Evolutionary conservation across 1,140 invertebrate species (phyloP).

Genomic region (Drosophila bifasciata): DNA sequence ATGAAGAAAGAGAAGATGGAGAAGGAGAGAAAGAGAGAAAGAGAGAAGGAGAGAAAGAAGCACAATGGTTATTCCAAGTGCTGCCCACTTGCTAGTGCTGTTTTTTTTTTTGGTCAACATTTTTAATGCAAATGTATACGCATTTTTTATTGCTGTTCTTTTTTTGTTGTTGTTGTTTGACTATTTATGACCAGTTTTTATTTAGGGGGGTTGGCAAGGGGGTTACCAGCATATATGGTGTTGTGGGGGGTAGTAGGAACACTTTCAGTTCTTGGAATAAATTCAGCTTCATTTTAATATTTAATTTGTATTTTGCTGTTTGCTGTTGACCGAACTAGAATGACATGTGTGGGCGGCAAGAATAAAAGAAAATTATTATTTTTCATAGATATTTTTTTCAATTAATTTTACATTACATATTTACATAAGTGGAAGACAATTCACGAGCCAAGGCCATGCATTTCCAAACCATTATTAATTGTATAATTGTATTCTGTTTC

Average conservation of each 20-base stretch:
- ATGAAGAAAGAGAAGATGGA: constrained; percentile 10
- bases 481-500: too few species aligned
- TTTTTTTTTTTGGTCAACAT: constrained; percentile 54
- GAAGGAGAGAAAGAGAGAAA: neutral
- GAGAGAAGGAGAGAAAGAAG: constrained; percentile 7
- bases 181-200: constrained; percentile 63
- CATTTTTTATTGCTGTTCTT: constrained; percentile 40
- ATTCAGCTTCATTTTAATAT: constrained; percentile 24
- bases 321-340: neutral
- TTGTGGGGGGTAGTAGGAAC: constrained; percentile 36
- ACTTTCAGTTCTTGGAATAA: constrained; percentile 46
- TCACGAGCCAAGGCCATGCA: too few species aligned
- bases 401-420: too few species aligned
- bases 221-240: too few species aligned
- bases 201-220: constrained; percentile 8
- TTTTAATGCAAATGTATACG: constrained; percentile 79
- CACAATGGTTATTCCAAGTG: too few species aligned
- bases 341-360: constrained; percentile 7
- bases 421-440: too few species aligned
- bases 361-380: constrained; percentile 6
- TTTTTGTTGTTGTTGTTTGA: constrained; percentile 15
- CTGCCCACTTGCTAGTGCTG: too few species aligned
- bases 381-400: constrained; percentile 3
- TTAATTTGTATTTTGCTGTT: too few species aligned
- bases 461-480: too few species aligned